Percentiles rank a stretch among this genome's conserved stretches.
These are phyloP conservation scores for Thymelicus acteon DNA, from an alignment of 2,888 invertebrate genomes.

Conservation along the genomic window DNA sequence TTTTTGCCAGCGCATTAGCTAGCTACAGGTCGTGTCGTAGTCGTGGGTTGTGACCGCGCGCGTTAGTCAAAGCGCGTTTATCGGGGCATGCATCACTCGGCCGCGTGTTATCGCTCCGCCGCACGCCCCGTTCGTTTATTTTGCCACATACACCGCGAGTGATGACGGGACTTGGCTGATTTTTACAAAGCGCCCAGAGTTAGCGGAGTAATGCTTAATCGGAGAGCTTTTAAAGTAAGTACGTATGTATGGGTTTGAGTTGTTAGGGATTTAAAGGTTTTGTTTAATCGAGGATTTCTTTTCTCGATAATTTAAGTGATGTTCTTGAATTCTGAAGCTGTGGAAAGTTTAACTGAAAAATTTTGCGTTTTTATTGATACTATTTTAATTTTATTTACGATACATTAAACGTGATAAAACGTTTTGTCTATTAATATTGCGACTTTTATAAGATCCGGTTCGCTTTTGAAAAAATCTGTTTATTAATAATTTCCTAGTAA, in stretches of 20 bases:
- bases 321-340: too few relatives aligned
- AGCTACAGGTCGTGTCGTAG: constrained; percentile 2
- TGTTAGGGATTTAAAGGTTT: not conserved
- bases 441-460: too few relatives aligned
- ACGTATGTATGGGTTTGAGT: not conserved
- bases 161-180: constrained; percentile 36
- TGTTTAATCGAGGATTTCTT: not conserved
- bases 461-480: too few relatives aligned
- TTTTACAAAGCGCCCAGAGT: constrained; percentile 28
- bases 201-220: constrained; percentile 7
- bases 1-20: too few relatives aligned
- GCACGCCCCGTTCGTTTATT: constrained; percentile 41
- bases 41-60: constrained; percentile 8
- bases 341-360: too few relatives aligned
- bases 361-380: too few relatives aligned
- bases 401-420: too few relatives aligned
- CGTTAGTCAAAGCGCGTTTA: constrained; percentile 47
- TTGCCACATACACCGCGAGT: constrained; percentile 40
- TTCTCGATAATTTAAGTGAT: too few relatives aligned
- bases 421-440: too few relatives aligned
- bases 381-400: too few relatives aligned
- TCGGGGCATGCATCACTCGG: constrained; percentile 44
- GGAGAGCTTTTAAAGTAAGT: constrained; percentile 15
- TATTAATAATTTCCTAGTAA: too few relatives aligned
- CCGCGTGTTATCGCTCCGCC: constrained; percentile 54